These are phyloP conservation scores for Phaenicophaeus curvirostris DNA, from an alignment of 2,797 vertebrate genomes.

Conservation along the genomic window DNA sequence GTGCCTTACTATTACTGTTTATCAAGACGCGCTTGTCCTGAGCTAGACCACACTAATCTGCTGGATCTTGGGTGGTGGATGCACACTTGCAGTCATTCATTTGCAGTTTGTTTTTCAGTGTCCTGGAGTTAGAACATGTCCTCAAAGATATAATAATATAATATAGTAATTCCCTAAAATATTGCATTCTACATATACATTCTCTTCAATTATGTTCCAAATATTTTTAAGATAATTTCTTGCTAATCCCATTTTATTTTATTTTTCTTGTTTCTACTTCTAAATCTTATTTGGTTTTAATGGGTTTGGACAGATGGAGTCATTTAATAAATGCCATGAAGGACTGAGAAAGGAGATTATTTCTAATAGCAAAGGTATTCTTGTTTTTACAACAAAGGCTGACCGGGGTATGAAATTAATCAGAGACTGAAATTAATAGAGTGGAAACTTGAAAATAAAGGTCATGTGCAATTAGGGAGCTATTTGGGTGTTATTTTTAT, in stretches of 20 bases:
- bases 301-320: not conserved
- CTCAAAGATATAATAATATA: not conserved
- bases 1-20: not conserved
- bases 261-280: not conserved
- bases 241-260: too few relatives aligned
- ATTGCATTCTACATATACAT: accelerated
- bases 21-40: not conserved
- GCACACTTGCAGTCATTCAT: accelerated
- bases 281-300: not conserved
- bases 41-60: not conserved
- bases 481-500: constrained; percentile 43
- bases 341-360: not conserved
- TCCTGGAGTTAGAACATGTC: not conserved
- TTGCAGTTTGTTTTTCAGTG: not conserved
- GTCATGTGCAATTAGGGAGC: constrained; percentile 5
- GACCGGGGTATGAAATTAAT: constrained; percentile 12
- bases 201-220: not conserved
- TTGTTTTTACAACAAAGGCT: not conserved
- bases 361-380: not conserved
- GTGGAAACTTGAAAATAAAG: constrained; percentile 16
- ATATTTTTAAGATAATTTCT: not conserved
- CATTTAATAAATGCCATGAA: not conserved
- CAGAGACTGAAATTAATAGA: not conserved
- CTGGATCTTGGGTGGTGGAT: not conserved
- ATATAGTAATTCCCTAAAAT: not conserved